A percentile compares a stretch with the other conserved stretches of the same genome.
phyloP scores from a whole-genome alignment of 2,888 invertebrate species.

The Dione vanillae region DNA sequence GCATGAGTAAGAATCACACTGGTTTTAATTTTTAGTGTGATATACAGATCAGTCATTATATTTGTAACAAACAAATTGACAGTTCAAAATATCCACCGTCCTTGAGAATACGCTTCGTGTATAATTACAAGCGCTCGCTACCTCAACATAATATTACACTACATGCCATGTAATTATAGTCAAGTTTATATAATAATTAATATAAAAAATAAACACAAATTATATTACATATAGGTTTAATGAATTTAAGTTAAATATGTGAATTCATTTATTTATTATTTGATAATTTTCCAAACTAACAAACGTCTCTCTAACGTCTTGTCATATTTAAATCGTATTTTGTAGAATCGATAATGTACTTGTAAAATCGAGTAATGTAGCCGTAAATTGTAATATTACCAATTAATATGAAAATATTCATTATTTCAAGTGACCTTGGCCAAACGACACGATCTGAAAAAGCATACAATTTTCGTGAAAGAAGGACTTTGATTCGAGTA shows the following conservation, averaged over 20 bases:
- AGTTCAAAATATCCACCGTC: constrained; percentile 6
- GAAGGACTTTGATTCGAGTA: constrained; percentile 34
- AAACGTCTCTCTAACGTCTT: not conserved
- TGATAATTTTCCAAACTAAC: no score
- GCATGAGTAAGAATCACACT: not conserved
- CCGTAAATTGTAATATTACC: no score
- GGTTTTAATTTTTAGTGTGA: not conserved
- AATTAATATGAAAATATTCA: constrained; percentile 5
- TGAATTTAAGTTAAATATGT: not conserved
- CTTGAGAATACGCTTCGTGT: constrained; percentile 20
- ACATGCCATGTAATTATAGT: not conserved
- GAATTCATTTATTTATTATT: not conserved
- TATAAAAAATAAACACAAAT: not conserved
- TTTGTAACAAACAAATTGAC: constrained; percentile 10
- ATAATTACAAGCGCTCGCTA: constrained; percentile 18
- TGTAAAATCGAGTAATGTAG: not conserved
- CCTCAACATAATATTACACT: constrained; percentile 8
- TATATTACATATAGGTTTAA: no score
- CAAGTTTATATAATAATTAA: not conserved
- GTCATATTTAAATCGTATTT: not conserved
- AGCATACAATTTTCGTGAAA: constrained; percentile 42
- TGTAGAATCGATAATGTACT: not conserved
- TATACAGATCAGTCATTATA: not conserved
- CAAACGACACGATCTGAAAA: constrained; percentile 33
- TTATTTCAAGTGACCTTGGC: constrained; percentile 32